These are phyloP conservation scores for Drosophila sturtevanti DNA, from an alignment of 1,140 invertebrate genomes.

Conservation along the genomic window DNA sequence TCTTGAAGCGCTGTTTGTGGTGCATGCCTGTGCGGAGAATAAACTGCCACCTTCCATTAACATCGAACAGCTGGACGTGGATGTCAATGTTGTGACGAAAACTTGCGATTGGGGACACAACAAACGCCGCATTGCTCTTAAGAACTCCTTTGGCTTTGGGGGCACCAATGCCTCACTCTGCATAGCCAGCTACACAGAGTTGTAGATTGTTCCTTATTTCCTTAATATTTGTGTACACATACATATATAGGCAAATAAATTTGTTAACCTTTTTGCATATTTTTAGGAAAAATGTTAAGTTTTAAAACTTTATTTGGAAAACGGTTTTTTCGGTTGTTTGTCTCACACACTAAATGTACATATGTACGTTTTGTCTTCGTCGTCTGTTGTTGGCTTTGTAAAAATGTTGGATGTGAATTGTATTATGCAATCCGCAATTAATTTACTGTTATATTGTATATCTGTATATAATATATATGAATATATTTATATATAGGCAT, in stretches of 20 bases:
- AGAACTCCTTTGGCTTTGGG: constrained; percentile 99
- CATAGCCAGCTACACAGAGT: constrained; percentile 82
- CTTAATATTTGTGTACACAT: background rate
- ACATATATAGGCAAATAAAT: constrained; percentile 53
- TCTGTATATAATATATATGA: constrained; percentile 65
- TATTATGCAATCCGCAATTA: constrained; percentile 51
- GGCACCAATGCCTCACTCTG: constrained; percentile 97
- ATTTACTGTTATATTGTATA: constrained; percentile 69
- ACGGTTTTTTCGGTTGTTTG: constrained; percentile 67
- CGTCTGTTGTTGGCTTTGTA: constrained; percentile 58
- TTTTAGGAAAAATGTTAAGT: constrained; percentile 79
- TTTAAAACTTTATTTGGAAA: constrained; percentile 82
- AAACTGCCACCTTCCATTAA: constrained; percentile 96
- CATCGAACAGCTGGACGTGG: constrained; percentile 88
- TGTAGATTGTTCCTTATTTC: constrained; percentile 30
- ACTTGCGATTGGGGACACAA: constrained; percentile 42
- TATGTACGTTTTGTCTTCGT: constrained; percentile 14
- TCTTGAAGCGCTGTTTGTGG: constrained; percentile 94
- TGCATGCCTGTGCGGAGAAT: constrained; percentile 89
- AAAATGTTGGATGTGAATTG: constrained; percentile 67
- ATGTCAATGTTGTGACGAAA: constrained; percentile 75
- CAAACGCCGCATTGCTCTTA: constrained; percentile 90
- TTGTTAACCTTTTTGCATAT: constrained; percentile 39
- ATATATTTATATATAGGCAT: constrained; percentile 57
- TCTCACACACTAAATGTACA: constrained; percentile 27